Evolutionary conservation across 2,797 vertebrate genomes (phyloP).

Genomic region (Sebastes vulpes): DNA sequence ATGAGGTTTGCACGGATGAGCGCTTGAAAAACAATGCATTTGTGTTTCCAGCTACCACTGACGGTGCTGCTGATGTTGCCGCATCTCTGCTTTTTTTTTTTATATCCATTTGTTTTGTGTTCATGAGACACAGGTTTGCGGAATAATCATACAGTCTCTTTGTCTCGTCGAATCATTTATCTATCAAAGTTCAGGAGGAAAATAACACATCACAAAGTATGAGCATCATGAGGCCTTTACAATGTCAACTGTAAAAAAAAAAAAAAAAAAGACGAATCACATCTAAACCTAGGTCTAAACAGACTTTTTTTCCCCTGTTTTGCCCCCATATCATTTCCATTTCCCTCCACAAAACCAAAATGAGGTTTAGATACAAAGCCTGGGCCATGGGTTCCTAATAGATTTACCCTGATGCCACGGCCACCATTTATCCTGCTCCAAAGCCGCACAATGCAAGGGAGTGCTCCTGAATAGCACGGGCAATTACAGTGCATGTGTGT

Average conservation of each 20-base stretch:
- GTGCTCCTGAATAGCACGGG: conserved; percentile 93
- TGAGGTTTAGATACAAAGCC: conserved; percentile 87
- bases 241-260: conserved; percentile 64
- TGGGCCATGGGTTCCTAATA: conserved; percentile 92
- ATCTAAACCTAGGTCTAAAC: conserved; percentile 89
- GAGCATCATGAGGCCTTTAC: conserved; percentile 39
- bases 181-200: conserved; percentile 45
- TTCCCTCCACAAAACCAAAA: conserved; percentile 86
- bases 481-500: conserved; percentile 93
- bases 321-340: conserved; percentile 86
- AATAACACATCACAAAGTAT: conserved; percentile 43
- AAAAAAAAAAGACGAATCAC: conserved; percentile 78
- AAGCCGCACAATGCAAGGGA: conserved; percentile 94
- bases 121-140: conserved; percentile 19
- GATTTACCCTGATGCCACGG: conserved; percentile 94
- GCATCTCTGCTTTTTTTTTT: conserved; percentile 19
- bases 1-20: conserved; percentile 26
- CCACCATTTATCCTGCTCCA: conserved; percentile 98
- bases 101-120: conserved; percentile 45
- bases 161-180: conserved; percentile 50
- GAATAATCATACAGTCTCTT: conserved; percentile 44
- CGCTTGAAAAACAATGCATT: conserved; percentile 50
- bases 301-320: conserved; percentile 83
- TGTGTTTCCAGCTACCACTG: conserved; percentile 34
- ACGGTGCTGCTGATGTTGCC: neutral